These are phyloP conservation scores for Pocota personata DNA, from an alignment of 2,888 invertebrate species.

Conservation along the genomic window DNA sequence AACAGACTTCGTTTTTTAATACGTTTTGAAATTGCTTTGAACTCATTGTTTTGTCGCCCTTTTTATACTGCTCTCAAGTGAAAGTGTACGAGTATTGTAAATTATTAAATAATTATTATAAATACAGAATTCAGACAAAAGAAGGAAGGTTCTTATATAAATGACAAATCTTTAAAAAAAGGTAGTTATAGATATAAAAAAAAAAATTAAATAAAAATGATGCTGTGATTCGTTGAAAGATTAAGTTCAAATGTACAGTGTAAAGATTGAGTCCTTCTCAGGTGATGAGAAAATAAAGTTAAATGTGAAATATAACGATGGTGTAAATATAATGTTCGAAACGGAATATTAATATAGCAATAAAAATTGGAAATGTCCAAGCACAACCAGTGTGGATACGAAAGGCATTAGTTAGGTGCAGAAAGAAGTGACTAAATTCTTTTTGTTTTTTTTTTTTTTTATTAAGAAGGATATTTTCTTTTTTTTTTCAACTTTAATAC, in stretches of 20 bases:
- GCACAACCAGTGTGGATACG: slow-evolving; percentile 13
- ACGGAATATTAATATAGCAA: slow-evolving; percentile 47
- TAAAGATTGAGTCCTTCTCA: slow-evolving; percentile 76
- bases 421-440: slow-evolving; percentile 22
- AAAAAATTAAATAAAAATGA: slow-evolving; percentile 71
- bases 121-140: too few species aligned
- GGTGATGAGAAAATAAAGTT: slow-evolving; percentile 68
- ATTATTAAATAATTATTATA: slow-evolving; percentile 18
- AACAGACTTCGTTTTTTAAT: slow-evolving; percentile 51
- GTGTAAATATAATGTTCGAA: slow-evolving; percentile 54
- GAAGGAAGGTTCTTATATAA: slow-evolving; percentile 18
- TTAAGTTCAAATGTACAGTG: slow-evolving; percentile 81
- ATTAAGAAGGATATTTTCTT: background rate
- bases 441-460: background rate
- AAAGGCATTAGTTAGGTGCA: slow-evolving; percentile 7
- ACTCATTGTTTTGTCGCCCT: slow-evolving; percentile 66
- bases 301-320: slow-evolving; percentile 51
- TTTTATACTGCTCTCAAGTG: slow-evolving; percentile 66
- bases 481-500: slow-evolving; percentile 10
- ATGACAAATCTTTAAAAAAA: slow-evolving; percentile 54
- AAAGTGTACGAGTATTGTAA: slow-evolving; percentile 7
- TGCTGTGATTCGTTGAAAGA: slow-evolving; percentile 78
- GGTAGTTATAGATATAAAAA: slow-evolving; percentile 48
- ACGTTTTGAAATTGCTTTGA: slow-evolving; percentile 57
- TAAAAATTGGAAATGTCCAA: slow-evolving; percentile 24